Percentiles rank a stretch among this genome's conserved stretches.
These are phyloP conservation scores for Kryphioiulus occultus DNA, from an alignment of 2,888 invertebrate genomes.

Conservation along the genomic window DNA sequence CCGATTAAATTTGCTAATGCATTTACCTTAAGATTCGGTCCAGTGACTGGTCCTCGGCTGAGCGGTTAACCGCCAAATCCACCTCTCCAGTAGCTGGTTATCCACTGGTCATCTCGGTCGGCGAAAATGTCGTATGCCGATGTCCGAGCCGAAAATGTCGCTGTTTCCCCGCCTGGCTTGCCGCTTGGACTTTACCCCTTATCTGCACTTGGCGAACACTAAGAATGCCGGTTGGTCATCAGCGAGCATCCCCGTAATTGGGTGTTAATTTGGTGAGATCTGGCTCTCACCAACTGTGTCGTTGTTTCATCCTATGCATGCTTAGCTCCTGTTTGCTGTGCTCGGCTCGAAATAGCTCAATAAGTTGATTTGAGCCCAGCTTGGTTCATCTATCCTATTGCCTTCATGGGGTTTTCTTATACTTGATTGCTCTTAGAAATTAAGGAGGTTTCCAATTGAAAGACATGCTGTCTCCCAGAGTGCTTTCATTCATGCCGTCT, in stretches of 20 bases:
- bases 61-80: not conserved
- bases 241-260: slow-evolving; percentile 50
- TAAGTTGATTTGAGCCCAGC: slow-evolving; percentile 29
- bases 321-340: slow-evolving; percentile 40
- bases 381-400: slow-evolving; percentile 41
- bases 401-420: slow-evolving; percentile 43
- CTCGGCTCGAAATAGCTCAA: slow-evolving; percentile 40
- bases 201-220: slow-evolving; percentile 48
- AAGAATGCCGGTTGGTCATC: slow-evolving; percentile 51
- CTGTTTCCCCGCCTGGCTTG: slow-evolving; percentile 37
- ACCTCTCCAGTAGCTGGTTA: not conserved
- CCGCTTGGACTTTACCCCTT: slow-evolving; percentile 46
- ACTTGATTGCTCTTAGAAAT: slow-evolving; percentile 43
- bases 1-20: not conserved
- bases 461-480: slow-evolving; percentile 30
- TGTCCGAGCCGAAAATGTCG: slow-evolving; percentile 42
- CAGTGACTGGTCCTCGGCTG: not conserved
- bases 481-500: slow-evolving; percentile 30
- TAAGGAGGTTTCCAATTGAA: slow-evolving; percentile 37
- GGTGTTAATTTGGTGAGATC: slow-evolving; percentile 50
- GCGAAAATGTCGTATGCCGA: not conserved
- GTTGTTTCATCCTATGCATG: slow-evolving; percentile 43
- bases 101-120: not conserved
- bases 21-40: not conserved
- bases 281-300: slow-evolving; percentile 48